A percentile compares a stretch with the other conserved stretches of the same genome.
phyloP scores from a whole-genome alignment of 2,888 invertebrate genomes.

The Leptura quadrifasciata region DNA sequence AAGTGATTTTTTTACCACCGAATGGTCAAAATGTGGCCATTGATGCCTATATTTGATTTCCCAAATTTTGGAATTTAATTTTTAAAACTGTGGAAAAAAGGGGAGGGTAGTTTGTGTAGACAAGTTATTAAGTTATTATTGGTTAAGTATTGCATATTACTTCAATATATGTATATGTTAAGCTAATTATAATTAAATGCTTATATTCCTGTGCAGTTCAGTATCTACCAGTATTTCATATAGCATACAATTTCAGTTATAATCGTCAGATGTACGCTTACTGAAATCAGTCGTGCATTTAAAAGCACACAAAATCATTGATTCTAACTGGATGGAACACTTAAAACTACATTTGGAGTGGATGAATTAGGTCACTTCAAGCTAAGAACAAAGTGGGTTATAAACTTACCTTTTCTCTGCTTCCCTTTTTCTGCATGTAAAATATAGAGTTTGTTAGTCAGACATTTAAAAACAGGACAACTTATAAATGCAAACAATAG shows the following conservation, averaged over 20 bases:
- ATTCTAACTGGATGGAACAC: constrained; percentile 33
- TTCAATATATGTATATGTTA: too few relatives aligned
- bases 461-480: constrained; percentile 1
- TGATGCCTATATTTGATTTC: too few relatives aligned
- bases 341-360: constrained; percentile 28
- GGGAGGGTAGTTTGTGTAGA: too few relatives aligned
- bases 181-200: neutral
- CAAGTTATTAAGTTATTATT: too few relatives aligned
- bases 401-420: constrained; percentile 87
- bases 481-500: neutral
- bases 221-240: neutral
- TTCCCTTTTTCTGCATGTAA: constrained; percentile 86
- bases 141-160: too few relatives aligned
- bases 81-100: too few relatives aligned
- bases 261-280: constrained; percentile 1
- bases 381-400: constrained; percentile 20
- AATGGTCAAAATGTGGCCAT: too few relatives aligned
- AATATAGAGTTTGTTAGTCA: constrained; percentile 37
- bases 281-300: constrained; percentile 34
- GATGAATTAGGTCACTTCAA: constrained; percentile 18
- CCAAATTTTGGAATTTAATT: too few relatives aligned
- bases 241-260: constrained; percentile 2
- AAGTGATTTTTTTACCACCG: too few relatives aligned
- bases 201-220: constrained; percentile 19
- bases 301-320: constrained; percentile 24